Base-by-base conservation (phyloP, 2,113 vertebrate genomes). In the Leucopternis melanops region DNA sequence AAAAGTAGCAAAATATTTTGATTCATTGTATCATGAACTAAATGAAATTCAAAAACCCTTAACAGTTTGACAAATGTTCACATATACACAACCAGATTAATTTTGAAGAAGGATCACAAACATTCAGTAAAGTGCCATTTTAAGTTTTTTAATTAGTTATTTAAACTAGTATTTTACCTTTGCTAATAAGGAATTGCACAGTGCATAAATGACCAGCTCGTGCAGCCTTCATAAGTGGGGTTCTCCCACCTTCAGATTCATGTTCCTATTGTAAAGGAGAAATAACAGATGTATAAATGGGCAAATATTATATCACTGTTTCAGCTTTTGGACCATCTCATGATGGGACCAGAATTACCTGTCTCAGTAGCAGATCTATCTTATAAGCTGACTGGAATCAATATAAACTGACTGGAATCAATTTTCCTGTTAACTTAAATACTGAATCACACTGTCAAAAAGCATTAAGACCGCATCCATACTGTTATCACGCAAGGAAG, bases 171-270 rank as follows among this genome's bases (percentile, higher is more conserved):
- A 65, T 36, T 96, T 97, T 98, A 98, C 99, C 99, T 99, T 99
- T 99, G 98, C 99, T 99, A 97, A 99, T 99, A 88, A 99, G 98
- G 97, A 99, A 99, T 97, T 99, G 99, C 88, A 99, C 99, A 81
- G 99, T 99, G 94, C 99, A 99, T 86, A 99, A 98, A 97, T 99
- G 99, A 94, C 99, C 99, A 52, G 99, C 99, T 98, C 99, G 98
- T 9, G 99, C 99, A 94, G 99, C 99, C 97, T 99, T 99, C 99
- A 99, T 99, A 72, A 99, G 97, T 71, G 99, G 99, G 45, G 99
- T 99, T 96, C 99, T 98, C 52, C 99, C 99, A 86, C 99, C 99
- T 98, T 99, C 99, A 86, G 99, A 99, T 98, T 99, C 99, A 32
- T 99, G 99, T 72, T 99, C 99, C 99, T 99, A 47, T 77, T 86